Evolutionary conservation across 1,140 invertebrate species (phyloP), one percentile per base, ranked within the genome.

Genomic region (Magallana ariakensis): DNA sequence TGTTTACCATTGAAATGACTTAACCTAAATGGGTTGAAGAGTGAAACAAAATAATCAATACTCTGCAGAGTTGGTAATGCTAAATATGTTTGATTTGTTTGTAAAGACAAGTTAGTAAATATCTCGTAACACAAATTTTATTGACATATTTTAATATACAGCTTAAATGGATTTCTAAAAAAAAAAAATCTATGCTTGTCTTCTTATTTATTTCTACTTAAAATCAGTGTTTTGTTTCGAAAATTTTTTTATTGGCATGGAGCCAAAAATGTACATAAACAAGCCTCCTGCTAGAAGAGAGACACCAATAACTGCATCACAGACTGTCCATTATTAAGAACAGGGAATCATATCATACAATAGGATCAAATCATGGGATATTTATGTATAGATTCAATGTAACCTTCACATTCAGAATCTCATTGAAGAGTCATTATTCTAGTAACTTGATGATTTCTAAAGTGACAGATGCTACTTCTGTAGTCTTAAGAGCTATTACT

Each of bases 1-100:
- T 75, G 66, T 75, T 33, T 19, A 75, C 22, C 19, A 26, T 75
- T 75, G 22, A 75, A 19, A 75, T 33, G 66, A 75, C 13, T 26
- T 75, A 75, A 19, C 66, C 13, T 75, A 26, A 11, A 19, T 13
- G 15, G 58, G 33, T 11, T 26, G 66, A 75, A 26, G 66, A 22
- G 22, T 22, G 33, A 46, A 46, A 46, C 2, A 46, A 3, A 46
- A 70, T 16, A 75, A 75, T 75, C 66, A 75, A 75, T 75, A 75
- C 22, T 2, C 66, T 26, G 66, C 66, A 16, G 13, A 13, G 66
- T 26, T 13, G 22, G 19, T 10, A 19, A 75, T 33, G 66, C 66
- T 26, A 75, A 33, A 13, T 26, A 75, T 75, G 22, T 75, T 13
- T 75, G 66, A 19, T 62, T 62, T 62, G 58, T 62, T 75, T 75